Evolutionary conservation across 2,888 invertebrate species (phyloP).

Genomic region (Polyommatus iphigenia): DNA sequence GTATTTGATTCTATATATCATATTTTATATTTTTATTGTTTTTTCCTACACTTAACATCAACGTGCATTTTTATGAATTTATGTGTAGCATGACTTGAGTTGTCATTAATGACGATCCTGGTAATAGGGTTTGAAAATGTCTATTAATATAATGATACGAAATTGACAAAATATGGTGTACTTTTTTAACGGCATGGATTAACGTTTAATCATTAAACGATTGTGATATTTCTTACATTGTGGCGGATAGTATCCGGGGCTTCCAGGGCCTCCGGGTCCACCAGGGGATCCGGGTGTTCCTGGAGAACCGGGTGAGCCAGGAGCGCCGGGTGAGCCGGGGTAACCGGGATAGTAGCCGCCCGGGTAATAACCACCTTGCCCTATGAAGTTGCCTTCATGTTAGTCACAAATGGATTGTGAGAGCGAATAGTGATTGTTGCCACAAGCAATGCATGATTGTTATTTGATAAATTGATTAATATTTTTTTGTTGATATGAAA

Average conservation of each 20-base stretch:
- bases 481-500: too few relatives aligned
- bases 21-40: too few relatives aligned
- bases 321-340: neutral
- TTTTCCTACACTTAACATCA: neutral
- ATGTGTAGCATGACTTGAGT: too few relatives aligned
- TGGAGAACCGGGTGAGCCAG: constrained; percentile 42
- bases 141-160: too few relatives aligned
- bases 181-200: too few relatives aligned
- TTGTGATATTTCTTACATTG: constrained; percentile 17
- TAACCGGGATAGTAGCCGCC: constrained; percentile 37
- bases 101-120: too few relatives aligned
- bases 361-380: constrained; percentile 34
- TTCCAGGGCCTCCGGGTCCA: constrained; percentile 35
- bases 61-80: neutral
- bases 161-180: too few relatives aligned
- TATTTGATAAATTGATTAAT: neutral
- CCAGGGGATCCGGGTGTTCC: constrained; percentile 39
- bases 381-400: constrained; percentile 7
- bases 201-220: neutral
- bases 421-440: neutral
- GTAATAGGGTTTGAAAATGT: too few relatives aligned
- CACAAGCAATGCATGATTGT: neutral
- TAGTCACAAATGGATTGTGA: constrained; percentile 3
- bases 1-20: too few relatives aligned
- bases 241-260: constrained; percentile 26